Conservation (phyloP, 2,113 vertebrate species). For the Megalops atlanticus region DNA sequence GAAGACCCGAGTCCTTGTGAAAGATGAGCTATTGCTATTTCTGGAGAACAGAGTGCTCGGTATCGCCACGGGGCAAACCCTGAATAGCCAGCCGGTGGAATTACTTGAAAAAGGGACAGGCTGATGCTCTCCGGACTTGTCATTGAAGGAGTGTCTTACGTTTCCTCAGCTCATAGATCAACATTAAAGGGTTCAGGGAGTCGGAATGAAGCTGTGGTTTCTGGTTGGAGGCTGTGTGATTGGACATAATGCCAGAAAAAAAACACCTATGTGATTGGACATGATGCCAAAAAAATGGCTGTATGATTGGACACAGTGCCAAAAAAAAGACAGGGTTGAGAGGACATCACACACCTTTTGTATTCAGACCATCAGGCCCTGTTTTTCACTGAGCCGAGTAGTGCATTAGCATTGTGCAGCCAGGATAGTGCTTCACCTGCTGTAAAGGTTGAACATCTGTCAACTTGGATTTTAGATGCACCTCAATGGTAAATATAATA, state of each 20-base stretch:
- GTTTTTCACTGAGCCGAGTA: neutral
- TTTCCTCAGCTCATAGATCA: conserved; percentile 68
- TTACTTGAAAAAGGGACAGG: conserved; percentile 72
- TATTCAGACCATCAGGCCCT: neutral
- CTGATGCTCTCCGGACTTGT: conserved; percentile 73
- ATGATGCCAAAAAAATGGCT: too few relatives aligned
- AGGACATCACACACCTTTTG: neutral
- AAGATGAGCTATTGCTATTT: conserved; percentile 80
- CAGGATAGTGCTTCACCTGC: neutral
- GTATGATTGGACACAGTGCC: neutral
- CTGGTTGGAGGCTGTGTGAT: neutral
- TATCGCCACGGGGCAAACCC: conserved; percentile 77
- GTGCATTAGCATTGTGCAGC: neutral
- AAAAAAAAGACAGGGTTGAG: too few relatives aligned
- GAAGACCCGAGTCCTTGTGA: conserved; percentile 75
- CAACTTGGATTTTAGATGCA: neutral
- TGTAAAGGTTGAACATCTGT: neutral
- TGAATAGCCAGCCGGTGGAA: conserved; percentile 75
- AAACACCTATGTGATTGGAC: neutral
- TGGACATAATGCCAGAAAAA: neutral
- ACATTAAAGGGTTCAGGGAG: conserved; percentile 59
- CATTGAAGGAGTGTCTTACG: conserved; percentile 74
- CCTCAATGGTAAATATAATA: conserved; percentile 19
- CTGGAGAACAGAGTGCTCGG: conserved; percentile 69
- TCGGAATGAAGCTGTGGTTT: conserved; percentile 49